Base-by-base conservation (phyloP, 2,888 invertebrate species). In the Pemphredon lugubris region DNA sequence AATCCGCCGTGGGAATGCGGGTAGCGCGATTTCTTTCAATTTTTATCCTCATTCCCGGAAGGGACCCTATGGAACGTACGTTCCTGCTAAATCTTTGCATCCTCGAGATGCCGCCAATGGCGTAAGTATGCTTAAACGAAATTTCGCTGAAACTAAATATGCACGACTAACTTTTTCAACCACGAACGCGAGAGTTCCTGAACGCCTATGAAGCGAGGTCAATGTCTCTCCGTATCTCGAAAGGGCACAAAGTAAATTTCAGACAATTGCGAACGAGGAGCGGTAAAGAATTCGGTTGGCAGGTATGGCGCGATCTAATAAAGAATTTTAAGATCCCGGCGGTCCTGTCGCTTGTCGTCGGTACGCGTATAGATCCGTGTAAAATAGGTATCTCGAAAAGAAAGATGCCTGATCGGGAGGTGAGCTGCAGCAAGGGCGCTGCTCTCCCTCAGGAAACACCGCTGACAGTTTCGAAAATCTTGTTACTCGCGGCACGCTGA, bases 401-500 rank as follows among this genome's bases (percentile, higher is more conserved):
- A 13, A 9, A 34, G 16, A 13, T n/a, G 37, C 18, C 18, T 2
- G n/a, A 13, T 1, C 21, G 37, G 11, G 14, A 3, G n/a, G 7
- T 40, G 40, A 44, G 40, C 11, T n/a, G 55, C 13, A 4, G 11
- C 39, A 23, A 26, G 20, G 21, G 9, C 20, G 18, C 9, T 50
- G 11, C 37, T 53, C 32, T 53, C 30, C 34, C 47, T 34, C n/a
- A 26, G 58, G 53, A 69, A n/a, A 58, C 20, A 58, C 30, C 48
- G 50, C 39, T 42, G 67, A 69, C 73, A 57, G 53, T 73, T 69
- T 65, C 44, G 65, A 74, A 75, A 61, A 69, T 58, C 58, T 53
- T 42, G 37, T 16, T 30, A 23, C 18, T 40, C 21, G 40, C 34
- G 40, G 45, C 53, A 16, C 42, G 42, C 34, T 39, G 23, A 39